Percentiles rank a stretch among this genome's conserved stretches.
Conservation (phyloP, 2,113 vertebrate genomes). For the Typhlomys cinereus region DNA sequence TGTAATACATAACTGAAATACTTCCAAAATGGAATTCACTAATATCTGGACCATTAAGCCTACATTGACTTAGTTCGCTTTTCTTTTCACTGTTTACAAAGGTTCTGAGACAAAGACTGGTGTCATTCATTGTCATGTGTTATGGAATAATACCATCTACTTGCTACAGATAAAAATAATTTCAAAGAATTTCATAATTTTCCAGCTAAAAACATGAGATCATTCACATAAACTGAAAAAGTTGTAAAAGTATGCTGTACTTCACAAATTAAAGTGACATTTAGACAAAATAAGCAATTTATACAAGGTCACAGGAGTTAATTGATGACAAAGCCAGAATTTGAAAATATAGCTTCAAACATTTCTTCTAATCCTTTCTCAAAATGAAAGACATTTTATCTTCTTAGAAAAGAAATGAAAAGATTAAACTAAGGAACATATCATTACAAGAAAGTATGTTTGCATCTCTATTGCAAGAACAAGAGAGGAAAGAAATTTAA, state of each 20-base stretch:
- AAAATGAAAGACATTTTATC: neutral
- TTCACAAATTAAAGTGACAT: neutral
- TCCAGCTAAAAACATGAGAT: neutral
- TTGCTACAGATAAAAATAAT: neutral
- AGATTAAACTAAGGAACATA: neutral
- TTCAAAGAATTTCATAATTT: neutral
- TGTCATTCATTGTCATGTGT: neutral
- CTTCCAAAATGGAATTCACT: neutral
- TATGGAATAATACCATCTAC: neutral
- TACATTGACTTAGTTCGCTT: neutral
- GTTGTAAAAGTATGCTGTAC: neutral
- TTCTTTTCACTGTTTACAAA: neutral
- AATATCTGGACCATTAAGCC: neutral
- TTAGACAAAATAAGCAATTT: conserved; percentile 4
- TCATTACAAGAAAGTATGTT: neutral
- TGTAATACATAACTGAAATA: neutral
- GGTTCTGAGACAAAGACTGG: neutral
- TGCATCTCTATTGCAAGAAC: neutral
- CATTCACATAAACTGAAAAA: neutral
- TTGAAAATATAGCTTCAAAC: neutral
- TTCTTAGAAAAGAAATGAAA: neutral
- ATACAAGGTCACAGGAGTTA: neutral
- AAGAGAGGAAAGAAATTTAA: neutral
- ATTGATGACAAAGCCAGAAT: neutral
- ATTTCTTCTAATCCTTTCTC: neutral